Conservation (phyloP, 2,113 vertebrate genomes). For the Anas platyrhynchos region DNA sequence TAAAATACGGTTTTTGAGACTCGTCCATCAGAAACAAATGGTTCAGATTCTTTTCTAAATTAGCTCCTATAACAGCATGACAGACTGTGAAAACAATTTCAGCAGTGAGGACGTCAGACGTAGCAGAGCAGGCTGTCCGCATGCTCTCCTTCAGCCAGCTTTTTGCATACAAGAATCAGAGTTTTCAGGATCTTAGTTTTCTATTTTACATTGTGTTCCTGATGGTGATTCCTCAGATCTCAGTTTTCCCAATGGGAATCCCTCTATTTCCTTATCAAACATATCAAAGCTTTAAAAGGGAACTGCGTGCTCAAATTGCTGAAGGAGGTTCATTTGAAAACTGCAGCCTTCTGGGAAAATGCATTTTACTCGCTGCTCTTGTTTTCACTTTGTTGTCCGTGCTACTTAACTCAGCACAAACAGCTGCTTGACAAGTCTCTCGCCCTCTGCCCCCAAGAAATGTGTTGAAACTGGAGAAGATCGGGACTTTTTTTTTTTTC, state of each 20-base stretch:
- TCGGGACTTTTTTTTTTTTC: not conserved
- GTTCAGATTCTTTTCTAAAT: slow-evolving; percentile 2
- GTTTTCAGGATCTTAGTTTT: not conserved
- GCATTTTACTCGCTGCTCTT: not conserved
- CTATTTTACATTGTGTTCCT: not conserved
- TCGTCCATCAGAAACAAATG: not conserved
- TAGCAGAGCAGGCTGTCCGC: not conserved
- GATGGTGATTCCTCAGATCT: not conserved
- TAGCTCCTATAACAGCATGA: not conserved
- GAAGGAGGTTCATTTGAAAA: not conserved
- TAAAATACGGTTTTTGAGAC: not conserved
- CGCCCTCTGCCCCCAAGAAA: not conserved
- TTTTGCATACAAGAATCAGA: not conserved
- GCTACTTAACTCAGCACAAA: not conserved
- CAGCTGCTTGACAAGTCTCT: not conserved
- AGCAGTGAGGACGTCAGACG: not conserved
- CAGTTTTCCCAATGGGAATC: not conserved
- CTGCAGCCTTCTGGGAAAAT: not conserved
- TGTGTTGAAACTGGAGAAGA: not conserved
- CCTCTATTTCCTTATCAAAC: not conserved
- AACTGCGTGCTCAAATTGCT: not conserved
- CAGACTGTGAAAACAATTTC: not conserved
- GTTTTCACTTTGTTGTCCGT: not conserved
- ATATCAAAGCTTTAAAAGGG: not conserved
- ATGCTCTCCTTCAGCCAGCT: not conserved